phyloP scores from a whole-genome alignment of 2,888 invertebrate species.

The Parnassius mnemosyne region DNA sequence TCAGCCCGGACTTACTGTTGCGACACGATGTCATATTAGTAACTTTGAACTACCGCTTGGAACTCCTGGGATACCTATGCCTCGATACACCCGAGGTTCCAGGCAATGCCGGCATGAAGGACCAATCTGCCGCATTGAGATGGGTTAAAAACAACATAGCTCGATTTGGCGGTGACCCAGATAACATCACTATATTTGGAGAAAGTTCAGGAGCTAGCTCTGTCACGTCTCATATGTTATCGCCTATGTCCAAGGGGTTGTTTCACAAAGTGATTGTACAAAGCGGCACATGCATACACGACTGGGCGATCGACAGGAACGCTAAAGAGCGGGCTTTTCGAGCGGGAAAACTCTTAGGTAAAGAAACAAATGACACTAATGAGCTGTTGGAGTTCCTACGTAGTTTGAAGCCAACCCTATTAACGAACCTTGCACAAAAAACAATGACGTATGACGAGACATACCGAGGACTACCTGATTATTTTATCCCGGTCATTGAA shows the following conservation, averaged over 20 bases:
- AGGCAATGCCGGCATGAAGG: slow-evolving; percentile 64
- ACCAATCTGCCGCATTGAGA: slow-evolving; percentile 54
- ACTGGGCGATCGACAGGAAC: slow-evolving; percentile 48
- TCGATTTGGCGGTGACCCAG: slow-evolving; percentile 55
- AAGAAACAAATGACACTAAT: slow-evolving; percentile 44
- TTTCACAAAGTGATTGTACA: slow-evolving; percentile 64
- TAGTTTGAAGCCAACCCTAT: slow-evolving; percentile 44
- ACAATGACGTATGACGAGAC: slow-evolving; percentile 50
- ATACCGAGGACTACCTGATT: slow-evolving; percentile 47
- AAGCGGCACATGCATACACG: slow-evolving; percentile 54
- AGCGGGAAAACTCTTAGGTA: slow-evolving; percentile 50
- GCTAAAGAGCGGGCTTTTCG: slow-evolving; percentile 50
- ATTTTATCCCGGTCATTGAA: slow-evolving; percentile 56
- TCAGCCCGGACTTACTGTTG: slow-evolving; percentile 60
- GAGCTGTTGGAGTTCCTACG: slow-evolving; percentile 49
- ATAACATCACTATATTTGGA: slow-evolving; percentile 63
- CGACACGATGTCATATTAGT: slow-evolving; percentile 62
- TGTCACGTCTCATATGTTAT: slow-evolving; percentile 60
- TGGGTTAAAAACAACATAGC: slow-evolving; percentile 58
- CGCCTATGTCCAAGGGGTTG: slow-evolving; percentile 60
- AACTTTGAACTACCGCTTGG: slow-evolving; percentile 65
- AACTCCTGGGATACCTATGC: slow-evolving; percentile 46
- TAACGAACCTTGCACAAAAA: slow-evolving; percentile 42
- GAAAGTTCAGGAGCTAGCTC: slow-evolving; percentile 64
- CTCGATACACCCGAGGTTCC: slow-evolving; percentile 55